These are phyloP conservation scores for Jaculus jaculus DNA, from an alignment of 2,113 vertebrate genomes.

Conservation along the genomic window DNA sequence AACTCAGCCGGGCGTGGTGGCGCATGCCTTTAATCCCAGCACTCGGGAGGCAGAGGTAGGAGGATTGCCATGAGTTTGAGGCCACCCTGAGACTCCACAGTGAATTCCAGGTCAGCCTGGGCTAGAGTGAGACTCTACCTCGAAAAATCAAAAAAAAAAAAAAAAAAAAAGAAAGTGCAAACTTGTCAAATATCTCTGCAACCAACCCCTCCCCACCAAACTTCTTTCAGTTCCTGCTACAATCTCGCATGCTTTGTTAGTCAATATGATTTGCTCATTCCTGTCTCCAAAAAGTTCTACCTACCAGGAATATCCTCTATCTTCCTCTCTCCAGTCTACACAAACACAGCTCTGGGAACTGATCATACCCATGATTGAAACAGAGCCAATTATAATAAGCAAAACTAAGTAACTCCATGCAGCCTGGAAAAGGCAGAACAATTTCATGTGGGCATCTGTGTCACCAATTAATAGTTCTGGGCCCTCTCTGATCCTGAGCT, in stretches of 20 bases:
- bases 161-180: too few species aligned
- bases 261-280: constrained; percentile 25
- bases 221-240: constrained; percentile 7
- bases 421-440: constrained; percentile 1
- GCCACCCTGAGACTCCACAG: too few species aligned
- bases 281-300: not conserved
- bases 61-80: too few species aligned
- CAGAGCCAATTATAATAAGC: not conserved
- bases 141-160: too few species aligned
- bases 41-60: too few species aligned
- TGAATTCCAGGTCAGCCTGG: too few species aligned
- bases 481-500: not conserved
- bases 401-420: not conserved
- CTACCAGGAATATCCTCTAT: not conserved
- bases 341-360: not conserved
- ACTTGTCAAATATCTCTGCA: not conserved
- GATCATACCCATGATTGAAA: constrained; percentile 42
- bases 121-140: too few species aligned
- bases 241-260: constrained; percentile 27
- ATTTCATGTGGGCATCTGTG: not conserved
- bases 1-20: too few species aligned
- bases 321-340: not conserved
- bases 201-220: not conserved
- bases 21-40: too few species aligned
- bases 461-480: not conserved